phyloP scores from a whole-genome alignment of 2,113 vertebrate genomes.

The Hippoglossus stenolepis region DNA sequence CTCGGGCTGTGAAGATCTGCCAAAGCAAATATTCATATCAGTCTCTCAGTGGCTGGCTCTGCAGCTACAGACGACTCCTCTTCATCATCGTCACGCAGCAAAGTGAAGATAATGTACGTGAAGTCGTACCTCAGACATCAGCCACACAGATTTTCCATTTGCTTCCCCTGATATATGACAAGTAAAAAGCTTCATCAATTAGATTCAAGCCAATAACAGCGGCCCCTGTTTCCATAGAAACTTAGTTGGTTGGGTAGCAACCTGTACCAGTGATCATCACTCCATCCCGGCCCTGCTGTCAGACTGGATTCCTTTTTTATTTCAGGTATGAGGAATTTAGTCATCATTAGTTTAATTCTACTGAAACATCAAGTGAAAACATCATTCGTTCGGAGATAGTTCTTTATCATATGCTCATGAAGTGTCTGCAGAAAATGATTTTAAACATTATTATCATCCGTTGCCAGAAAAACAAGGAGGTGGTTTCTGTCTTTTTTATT shows the following conservation, averaged over 20 bases:
- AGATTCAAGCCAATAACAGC: slow-evolving; percentile 36
- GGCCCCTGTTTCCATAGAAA: slow-evolving; percentile 70
- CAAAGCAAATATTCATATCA: not conserved
- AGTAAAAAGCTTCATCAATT: slow-evolving; percentile 38
- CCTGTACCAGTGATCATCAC: slow-evolving; percentile 30
- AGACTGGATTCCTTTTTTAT: slow-evolving; percentile 27
- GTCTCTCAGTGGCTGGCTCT: too few species aligned
- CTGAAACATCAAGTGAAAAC: not conserved
- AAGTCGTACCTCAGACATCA: not conserved
- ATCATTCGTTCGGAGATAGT: too few species aligned
- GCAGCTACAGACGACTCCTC: too few species aligned
- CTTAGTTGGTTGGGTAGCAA: slow-evolving; percentile 60
- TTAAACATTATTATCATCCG: not conserved
- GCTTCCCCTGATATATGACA: slow-evolving; percentile 15
- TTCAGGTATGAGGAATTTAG: not conserved
- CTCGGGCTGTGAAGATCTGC: not conserved
- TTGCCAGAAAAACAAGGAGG: too few species aligned
- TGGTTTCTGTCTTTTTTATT: too few species aligned
- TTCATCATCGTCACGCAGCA: too few species aligned
- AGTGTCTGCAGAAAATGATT: not conserved
- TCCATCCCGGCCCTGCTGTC: slow-evolving; percentile 23
- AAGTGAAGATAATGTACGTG: not conserved
- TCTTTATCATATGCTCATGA: too few species aligned
- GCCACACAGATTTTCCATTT: not conserved
- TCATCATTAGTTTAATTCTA: not conserved